Base-by-base conservation (phyloP, 2,888 invertebrate species). In the Mongoloraphidia duomilia region DNA sequence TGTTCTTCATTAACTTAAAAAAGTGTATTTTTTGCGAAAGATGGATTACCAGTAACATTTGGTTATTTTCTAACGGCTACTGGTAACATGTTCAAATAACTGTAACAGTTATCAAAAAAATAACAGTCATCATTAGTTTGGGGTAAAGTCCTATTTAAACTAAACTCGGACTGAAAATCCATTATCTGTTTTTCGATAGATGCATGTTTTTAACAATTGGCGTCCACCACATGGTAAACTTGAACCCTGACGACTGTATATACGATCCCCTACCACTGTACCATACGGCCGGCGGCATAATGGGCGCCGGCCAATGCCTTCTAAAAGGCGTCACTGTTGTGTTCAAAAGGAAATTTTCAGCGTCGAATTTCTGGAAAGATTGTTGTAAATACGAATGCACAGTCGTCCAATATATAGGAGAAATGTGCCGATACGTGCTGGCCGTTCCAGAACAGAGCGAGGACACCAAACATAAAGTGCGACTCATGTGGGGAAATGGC, bases 261-360 rank as follows among this genome's bases (percentile, higher is more conserved):
- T 97, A 97, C 69, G 85, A 89, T 64, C 78, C 91, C 0, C 74
- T 97, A 60, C 97, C 97, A 4, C 73, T 97, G 49, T 97, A 97
- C 66, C 97, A 98, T 66, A 84, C 89, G 37, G 89, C 93, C 10
- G 95, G 94, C 48, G 94, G 95, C 35, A 77, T 90, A 58, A 74
- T 93, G 40, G 91, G 91, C 47, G 76, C 82, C 3, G 88, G 91
- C 8, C 85, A 84, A 56, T 79, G 84, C 1, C 65, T 85, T 38
- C 68, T 82, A 47, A 80, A 75, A 68, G 95, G 95, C 43, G 76
- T 80, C 38, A 81, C 90, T 1, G 79, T 89, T 46, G 91, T 85
- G 10, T 67, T 98, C 50, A 73, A 90, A 37, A 76, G 77, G 57
- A 94, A 94, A 68, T 98, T 98, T 71, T 95, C 95, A 0, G 96